These are phyloP conservation scores for Laticauda laticaudata DNA, from an alignment of 2,113 vertebrate genomes.

Conservation along the genomic window DNA sequence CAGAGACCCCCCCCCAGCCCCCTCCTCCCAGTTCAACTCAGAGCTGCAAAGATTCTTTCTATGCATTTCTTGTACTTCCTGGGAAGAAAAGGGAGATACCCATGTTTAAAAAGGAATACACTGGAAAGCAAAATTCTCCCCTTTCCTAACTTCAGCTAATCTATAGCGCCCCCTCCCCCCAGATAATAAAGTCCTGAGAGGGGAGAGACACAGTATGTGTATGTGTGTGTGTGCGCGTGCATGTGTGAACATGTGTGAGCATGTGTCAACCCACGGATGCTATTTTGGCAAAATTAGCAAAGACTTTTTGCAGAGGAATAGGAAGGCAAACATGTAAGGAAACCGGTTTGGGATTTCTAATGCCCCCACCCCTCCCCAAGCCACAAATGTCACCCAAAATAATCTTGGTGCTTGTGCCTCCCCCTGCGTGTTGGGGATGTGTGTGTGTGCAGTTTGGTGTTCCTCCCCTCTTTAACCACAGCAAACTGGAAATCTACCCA, in stretches of 20 bases:
- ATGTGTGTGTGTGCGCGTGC: too few species aligned
- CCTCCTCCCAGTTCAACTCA: too few species aligned
- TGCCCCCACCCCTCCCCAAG: not conserved
- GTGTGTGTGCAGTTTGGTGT: not conserved
- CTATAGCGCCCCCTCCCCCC: too few species aligned
- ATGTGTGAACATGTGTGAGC: too few species aligned
- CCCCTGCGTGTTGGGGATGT: too few species aligned
- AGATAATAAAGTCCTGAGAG: not conserved
- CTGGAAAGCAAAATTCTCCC: not conserved
- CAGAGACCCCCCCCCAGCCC: too few species aligned
- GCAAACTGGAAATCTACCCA: not conserved
- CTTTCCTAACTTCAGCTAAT: not conserved
- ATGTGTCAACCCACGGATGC: too few species aligned
- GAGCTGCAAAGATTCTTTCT: too few species aligned
- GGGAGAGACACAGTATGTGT: too few species aligned
- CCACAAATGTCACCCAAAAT: slow-evolving; percentile 12
- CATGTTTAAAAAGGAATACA: not conserved
- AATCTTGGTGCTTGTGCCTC: not conserved
- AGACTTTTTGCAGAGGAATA: not conserved
- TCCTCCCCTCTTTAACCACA: not conserved
- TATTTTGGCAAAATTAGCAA: not conserved
- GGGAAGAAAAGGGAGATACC: not conserved
- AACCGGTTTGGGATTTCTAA: not conserved
- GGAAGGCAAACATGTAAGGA: not conserved
- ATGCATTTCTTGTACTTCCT: not conserved